A percentile compares a stretch with the other conserved stretches of the same genome.
Evolutionary conservation across 1,140 invertebrate genomes (phyloP).

Genomic region (Drosophila hydei): DNA sequence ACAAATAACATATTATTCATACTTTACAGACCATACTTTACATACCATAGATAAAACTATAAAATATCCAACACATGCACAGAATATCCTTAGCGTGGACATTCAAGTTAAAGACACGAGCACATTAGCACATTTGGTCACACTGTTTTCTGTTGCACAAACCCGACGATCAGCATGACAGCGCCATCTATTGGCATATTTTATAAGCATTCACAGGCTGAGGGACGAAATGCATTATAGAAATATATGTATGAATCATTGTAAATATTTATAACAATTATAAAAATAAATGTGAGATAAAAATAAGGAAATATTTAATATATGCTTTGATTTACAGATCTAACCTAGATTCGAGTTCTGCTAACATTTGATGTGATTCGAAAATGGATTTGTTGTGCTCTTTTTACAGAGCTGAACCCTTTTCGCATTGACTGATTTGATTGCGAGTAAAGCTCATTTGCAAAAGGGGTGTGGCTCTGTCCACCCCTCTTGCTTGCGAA

Average conservation of each 20-base stretch:
- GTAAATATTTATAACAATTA: too few relatives aligned
- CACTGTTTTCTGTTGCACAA: slow-evolving; percentile 2
- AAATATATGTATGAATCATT: too few relatives aligned
- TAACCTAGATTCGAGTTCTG: not conserved
- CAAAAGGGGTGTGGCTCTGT: slow-evolving; percentile 52
- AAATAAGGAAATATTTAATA: too few relatives aligned
- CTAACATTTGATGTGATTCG: not conserved
- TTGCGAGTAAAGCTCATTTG: slow-evolving; percentile 38
- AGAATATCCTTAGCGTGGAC: not conserved
- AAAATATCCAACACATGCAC: not conserved
- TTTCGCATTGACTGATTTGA: slow-evolving; percentile 17
- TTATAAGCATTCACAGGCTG: not conserved
- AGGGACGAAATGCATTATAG: not conserved
- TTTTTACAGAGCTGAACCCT: slow-evolving; percentile 21
- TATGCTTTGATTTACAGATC: too few relatives aligned
- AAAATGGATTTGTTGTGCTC: not conserved
- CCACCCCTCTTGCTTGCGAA: slow-evolving; percentile 24
- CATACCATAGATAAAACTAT: too few relatives aligned
- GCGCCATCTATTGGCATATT: slow-evolving; percentile 33
- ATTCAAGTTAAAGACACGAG: too few relatives aligned
- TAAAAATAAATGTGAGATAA: too few relatives aligned
- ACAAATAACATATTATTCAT: too few relatives aligned
- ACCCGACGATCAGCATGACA: slow-evolving; percentile 7
- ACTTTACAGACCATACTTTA: too few relatives aligned
- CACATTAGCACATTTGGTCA: not conserved